Evolutionary conservation across 2,113 vertebrate species (phyloP).

Genomic region (Centrocercus urophasianus): DNA sequence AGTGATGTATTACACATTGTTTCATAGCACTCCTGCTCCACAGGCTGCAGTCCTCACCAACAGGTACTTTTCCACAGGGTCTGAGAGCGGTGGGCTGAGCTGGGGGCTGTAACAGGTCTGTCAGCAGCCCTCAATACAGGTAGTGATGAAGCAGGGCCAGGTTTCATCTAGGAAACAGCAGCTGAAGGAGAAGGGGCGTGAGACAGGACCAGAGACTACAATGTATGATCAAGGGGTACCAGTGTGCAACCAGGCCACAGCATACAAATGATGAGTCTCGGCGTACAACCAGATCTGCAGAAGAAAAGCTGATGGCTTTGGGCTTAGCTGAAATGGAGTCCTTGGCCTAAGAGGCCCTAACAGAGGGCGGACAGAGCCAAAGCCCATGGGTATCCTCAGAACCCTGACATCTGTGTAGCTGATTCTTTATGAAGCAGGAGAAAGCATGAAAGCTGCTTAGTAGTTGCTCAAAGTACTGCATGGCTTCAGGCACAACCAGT

Average conservation of each 20-base stretch:
- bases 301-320: accelerated
- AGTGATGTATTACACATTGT: background rate
- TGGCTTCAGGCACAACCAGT: constrained; percentile 30
- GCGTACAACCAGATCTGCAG: background rate
- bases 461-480: background rate
- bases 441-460: constrained; percentile 4
- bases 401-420: background rate
- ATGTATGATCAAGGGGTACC: accelerated
- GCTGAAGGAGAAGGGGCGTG: background rate
- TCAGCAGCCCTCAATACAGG: too few species aligned
- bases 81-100: background rate
- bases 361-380: background rate
- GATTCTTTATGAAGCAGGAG: background rate
- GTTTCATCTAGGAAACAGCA: background rate
- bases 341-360: background rate
- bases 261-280: accelerated
- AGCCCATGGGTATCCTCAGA: background rate
- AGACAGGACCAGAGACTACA: accelerated
- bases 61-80: background rate
- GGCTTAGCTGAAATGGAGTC: background rate
- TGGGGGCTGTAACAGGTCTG: background rate
- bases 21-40: background rate
- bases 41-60: accelerated
- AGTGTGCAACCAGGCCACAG: accelerated
- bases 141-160: background rate